Evolutionary conservation across 1,140 invertebrate species (phyloP), one percentile per base, ranked within the genome.

Genomic region (Ostrea denselamellosa): DNA sequence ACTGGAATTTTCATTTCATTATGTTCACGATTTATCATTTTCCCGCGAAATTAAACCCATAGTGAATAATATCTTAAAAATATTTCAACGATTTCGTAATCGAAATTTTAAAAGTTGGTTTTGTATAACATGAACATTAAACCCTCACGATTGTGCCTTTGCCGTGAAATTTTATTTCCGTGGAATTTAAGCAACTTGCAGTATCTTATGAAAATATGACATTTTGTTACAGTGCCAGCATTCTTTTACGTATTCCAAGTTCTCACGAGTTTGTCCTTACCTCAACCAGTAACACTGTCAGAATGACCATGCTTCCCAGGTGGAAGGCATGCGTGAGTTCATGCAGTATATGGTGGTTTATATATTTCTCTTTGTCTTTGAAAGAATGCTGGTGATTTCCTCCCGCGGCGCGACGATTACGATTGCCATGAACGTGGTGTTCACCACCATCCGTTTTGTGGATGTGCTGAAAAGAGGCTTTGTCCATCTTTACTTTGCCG

Each of bases 241-340:
- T n/a, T 65, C 1, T 44, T 5, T 44, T 1, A 44, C 34, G 5
- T 44, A 44, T 44, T 1, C 34, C 1, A 44, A 44, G 34, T 44
- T 44, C 5, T 44, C 34, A 44, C 34, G 5, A 44, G 34, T 44
- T 3, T 58, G 25, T 56, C 17, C 83, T 87, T 90, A 93, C 92
- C 91, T 93, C 92, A 54, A 94, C 83, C 8, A 94, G 87, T 5
- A 94, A 87, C 28, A 92, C 85, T 10, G 93, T 93, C 17, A 94
- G 85, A 65, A 94, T 93, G 22, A 91, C 91, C 90, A 94, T 90
- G 62, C 92, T 93, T 8, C 91, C 92, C 1, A 94, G 86, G 87
- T 94, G 93, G 86, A 94, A 94, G 8, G 91, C 89, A 84, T 94
- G 93, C 0, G 92, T 94, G n/a, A 94, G 85, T 34, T 93, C 92